Evolutionary conservation across 2,888 invertebrate species (phyloP), one percentile per base, ranked within the genome.

Genomic region (Aelia acuminata): DNA sequence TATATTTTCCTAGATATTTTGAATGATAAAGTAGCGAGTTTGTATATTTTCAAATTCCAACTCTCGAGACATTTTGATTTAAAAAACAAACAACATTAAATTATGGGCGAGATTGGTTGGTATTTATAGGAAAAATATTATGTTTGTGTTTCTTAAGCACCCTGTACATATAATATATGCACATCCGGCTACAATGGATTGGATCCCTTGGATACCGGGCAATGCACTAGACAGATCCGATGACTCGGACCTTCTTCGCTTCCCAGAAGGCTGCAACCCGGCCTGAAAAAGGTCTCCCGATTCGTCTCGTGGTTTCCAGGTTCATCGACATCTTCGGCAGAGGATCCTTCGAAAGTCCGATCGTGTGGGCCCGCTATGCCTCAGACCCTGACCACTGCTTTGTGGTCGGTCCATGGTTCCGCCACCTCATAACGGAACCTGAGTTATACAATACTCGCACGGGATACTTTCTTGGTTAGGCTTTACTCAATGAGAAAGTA

Each of bases 281-380:
- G 7, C 1, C 31, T 70, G 63, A 70, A 70, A 70, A 70, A 70
- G 63, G n/a, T 20, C 63, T 70, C 63, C 13, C 26, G 35, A 70
- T 70, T 70, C 63, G 63, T 35, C 63, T 70, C 63, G 63, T 70
- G 63, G 63, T 70, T n/a, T n/a, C 63, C 35, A 70, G 63, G 63
- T 70, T 70, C 63, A 35, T 70, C 63, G 63, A 70, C 63, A 35
- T 8, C 63, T 70, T 70, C 63, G 63, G 4, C 63, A 1, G 35
- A 13, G 1, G 35, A 70, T 70, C 63, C 63, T 70, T 70, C 63
- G 63, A 20, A 15, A 31, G 20, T 35, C 35, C 31, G 31, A 20
- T 31, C 18, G 35, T 70, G 63, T 70, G 35, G 63, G 20, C 18
- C 63, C 63, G 63, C 31, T 70, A 70, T 35, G 13, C 26, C 26